These are phyloP conservation scores for Myotis daubentonii DNA, from an alignment of 2,797 vertebrate genomes.

Conservation along the genomic window DNA sequence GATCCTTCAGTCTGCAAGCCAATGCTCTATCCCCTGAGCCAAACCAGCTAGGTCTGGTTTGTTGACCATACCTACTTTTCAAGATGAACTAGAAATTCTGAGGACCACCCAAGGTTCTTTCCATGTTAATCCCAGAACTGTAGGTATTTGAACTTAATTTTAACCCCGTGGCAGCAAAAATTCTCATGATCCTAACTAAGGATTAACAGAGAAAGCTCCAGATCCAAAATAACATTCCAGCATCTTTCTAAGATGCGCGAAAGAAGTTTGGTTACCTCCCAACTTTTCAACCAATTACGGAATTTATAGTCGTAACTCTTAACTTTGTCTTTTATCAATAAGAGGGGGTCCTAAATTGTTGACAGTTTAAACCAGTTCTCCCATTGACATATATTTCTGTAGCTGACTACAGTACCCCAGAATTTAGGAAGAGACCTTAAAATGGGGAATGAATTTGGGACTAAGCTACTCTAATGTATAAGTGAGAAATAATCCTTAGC, in stretches of 20 bases:
- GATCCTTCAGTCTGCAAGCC: too few species aligned
- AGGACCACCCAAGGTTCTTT: not conserved
- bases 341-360: not conserved
- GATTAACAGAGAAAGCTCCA: not conserved
- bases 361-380: not conserved
- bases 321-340: not conserved
- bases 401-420: not conserved
- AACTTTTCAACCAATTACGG: not conserved
- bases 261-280: not conserved
- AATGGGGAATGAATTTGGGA: not conserved
- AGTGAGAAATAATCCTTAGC: not conserved
- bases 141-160: constrained; percentile 30
- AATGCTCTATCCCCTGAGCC: too few species aligned
- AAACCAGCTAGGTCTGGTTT: too few species aligned
- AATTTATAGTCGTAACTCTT: constrained; percentile 21
- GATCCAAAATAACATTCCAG: not conserved
- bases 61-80: not conserved
- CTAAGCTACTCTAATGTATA: not conserved
- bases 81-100: constrained; percentile 10
- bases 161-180: not conserved
- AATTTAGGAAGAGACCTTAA: constrained; percentile 9
- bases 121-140: not conserved
- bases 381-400: not conserved
- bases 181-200: not conserved
- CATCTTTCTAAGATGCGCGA: not conserved